Evolutionary conservation across 2,888 invertebrate genomes (phyloP).

Genomic region (Acronicta aceris): DNA sequence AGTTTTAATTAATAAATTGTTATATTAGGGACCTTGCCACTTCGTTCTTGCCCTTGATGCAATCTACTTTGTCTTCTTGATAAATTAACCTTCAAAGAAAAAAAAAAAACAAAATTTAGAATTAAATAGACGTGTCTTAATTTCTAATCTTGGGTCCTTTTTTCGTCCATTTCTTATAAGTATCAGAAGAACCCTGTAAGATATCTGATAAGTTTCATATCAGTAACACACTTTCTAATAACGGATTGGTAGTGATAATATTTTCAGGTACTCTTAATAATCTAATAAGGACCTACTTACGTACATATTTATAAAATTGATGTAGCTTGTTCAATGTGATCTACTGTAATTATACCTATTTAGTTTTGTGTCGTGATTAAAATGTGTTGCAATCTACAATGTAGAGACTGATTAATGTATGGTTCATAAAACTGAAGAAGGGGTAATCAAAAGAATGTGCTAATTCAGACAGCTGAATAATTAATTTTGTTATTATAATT

Average conservation of each 20-base stretch:
- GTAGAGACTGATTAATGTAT: constrained; percentile 12
- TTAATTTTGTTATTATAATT: too few species aligned
- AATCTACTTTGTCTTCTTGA: background rate
- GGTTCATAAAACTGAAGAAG: constrained; percentile 15
- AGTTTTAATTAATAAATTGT: constrained; percentile 12
- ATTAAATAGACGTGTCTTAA: background rate
- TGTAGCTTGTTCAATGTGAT: constrained; percentile 47
- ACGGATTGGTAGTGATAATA: constrained; percentile 28
- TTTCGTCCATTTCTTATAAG: constrained; percentile 32
- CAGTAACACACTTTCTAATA: constrained; percentile 20
- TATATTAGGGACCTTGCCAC: constrained; percentile 37
- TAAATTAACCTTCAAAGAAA: background rate
- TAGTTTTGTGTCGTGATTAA: constrained; percentile 24
- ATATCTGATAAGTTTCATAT: constrained; percentile 31
- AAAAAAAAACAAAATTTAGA: background rate
- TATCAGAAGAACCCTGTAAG: constrained; percentile 10
- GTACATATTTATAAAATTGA: constrained; percentile 31
- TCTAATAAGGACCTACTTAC: constrained; percentile 26
- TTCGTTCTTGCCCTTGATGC: constrained; percentile 40
- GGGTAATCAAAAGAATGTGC: background rate
- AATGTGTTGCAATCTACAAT: constrained; percentile 3
- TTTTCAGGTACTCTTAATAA: constrained; percentile 21
- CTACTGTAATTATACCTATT: constrained; percentile 23
- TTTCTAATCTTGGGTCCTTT: constrained; percentile 2
- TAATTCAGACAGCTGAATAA: too few species aligned